Conservation (phyloP, 1,140 invertebrate species). For the Anagrus nilaparvatae region DNA sequence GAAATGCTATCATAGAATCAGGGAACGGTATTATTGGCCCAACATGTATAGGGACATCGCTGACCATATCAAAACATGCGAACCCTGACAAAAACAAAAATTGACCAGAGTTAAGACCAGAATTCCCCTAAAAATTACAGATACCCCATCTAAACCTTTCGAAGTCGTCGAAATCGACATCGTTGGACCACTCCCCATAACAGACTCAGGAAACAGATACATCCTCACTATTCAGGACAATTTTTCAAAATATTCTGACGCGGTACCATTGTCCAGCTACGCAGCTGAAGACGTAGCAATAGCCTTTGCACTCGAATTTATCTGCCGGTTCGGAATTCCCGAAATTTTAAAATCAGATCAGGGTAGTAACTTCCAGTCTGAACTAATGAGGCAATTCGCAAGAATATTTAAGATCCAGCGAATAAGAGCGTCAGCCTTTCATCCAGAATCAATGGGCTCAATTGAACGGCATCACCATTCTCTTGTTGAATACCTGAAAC, state of each 20-base stretch:
- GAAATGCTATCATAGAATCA: constrained; percentile 29
- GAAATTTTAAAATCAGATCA: constrained; percentile 24
- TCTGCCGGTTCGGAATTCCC: constrained; percentile 23
- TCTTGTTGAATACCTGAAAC: constrained; percentile 8
- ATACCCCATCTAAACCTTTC: constrained; percentile 25
- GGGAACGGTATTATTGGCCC: constrained; percentile 29
- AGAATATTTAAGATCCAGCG: constrained; percentile 10
- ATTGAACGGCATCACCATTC: constrained; percentile 10
- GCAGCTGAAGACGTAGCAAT: constrained; percentile 24
- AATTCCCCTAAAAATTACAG: constrained; percentile 31
- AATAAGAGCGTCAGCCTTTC: constrained; percentile 9
- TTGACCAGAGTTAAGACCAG: constrained; percentile 22
- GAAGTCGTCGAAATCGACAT: constrained; percentile 29
- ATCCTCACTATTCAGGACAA: constrained; percentile 28
- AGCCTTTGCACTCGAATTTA: constrained; percentile 8
- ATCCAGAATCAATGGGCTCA: constrained; percentile 8
- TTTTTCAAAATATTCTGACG: constrained; percentile 27
- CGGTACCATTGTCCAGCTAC: constrained; percentile 24
- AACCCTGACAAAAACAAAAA: constrained; percentile 31
- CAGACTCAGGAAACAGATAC: constrained; percentile 23
- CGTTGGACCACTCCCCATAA: constrained; percentile 27
- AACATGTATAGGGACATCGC: constrained; percentile 29
- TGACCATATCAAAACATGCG: constrained; percentile 26
- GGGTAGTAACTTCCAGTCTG: constrained; percentile 22
- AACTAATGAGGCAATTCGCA: constrained; percentile 20